Base-by-base conservation (phyloP, 2,888 invertebrate species). In the Tetragonula carbonaria region DNA sequence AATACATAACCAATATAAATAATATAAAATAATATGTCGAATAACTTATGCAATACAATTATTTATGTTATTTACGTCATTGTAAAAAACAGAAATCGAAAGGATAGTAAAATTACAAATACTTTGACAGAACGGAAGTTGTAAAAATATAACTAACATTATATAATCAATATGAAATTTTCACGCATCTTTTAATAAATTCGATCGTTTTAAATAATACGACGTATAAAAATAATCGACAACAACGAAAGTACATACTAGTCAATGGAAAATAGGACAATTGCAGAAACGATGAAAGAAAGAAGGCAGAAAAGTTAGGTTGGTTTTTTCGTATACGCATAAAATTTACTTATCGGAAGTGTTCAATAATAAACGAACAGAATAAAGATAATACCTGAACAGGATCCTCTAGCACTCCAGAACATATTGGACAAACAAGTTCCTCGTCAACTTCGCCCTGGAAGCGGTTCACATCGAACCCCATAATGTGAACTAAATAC, bases 401-500 rank as follows among this genome's bases (percentile, higher is more conserved):
- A 67, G 99, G 99, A 94, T 99, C 98, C 93, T 99, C 98, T 78
- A 99, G 95, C 87, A 99, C 99, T 88, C 98, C 98, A 86, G 98
- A 98, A 95, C 99, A 99, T 95, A 99, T 99, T 88, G 99, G 98
- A 94, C 99, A 99, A 91, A 99, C 97, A 86, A 99, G 96, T 95
- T 99, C 99, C 95, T 99, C 99, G 95, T 99, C 99, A 90, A 99
- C 99, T 95, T 98, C 98, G 93, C 98, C 98, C 95, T 98, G 97
- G 96, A 99, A 99, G 93, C 99, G 96, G 95, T 97, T 97, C 92
- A 98, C 96, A 95, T 99, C 99, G 96, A 97, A 99, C 93, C 99
- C 99, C 99, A 99, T 99, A 88, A 86, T 78, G 82, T 62, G 71
- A 74, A 45, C 74, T 72, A 45, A 50, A 50, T 66, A 80, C 74